These are phyloP conservation scores for Steinernema scapterisci DNA, from an alignment of 2,888 invertebrate genomes.

Conservation along the genomic window DNA sequence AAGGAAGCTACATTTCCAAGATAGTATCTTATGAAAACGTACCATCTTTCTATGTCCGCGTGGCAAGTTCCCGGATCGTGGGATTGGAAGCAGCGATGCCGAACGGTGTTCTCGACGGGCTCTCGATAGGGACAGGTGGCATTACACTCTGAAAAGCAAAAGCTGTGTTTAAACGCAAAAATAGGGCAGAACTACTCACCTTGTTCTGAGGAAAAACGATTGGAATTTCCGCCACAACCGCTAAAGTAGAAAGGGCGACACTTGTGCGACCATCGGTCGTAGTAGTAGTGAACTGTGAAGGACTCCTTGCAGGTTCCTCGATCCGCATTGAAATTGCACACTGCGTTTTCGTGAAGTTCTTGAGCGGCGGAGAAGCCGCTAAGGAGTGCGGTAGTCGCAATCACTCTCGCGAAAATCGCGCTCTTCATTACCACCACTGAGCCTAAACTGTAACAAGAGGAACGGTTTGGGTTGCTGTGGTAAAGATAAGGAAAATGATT, in stretches of 20 bases:
- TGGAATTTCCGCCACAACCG: slow-evolving; percentile 57
- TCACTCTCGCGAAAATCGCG: not conserved
- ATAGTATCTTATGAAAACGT: not conserved
- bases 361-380: not conserved
- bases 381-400: not conserved
- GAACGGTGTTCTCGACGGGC: slow-evolving; percentile 37
- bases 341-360: slow-evolving; percentile 42
- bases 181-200: slow-evolving; percentile 38
- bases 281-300: slow-evolving; percentile 56
- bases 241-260: slow-evolving; percentile 57
- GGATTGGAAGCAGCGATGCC: slow-evolving; percentile 53
- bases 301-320: slow-evolving; percentile 53
- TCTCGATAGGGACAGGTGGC: slow-evolving; percentile 48
- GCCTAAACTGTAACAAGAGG: not conserved
- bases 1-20: not conserved
- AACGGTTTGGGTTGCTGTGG: slow-evolving; percentile 23
- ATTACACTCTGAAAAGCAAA: slow-evolving; percentile 49
- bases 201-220: slow-evolving; percentile 52
- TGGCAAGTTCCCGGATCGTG: slow-evolving; percentile 55
- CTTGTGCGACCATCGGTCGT: slow-evolving; percentile 55
- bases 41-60: slow-evolving; percentile 56
- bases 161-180: not conserved
- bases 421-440: slow-evolving; percentile 18
- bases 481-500: slow-evolving; percentile 1
- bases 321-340: slow-evolving; percentile 56